phyloP scores from a whole-genome alignment of 2,113 vertebrate species.

The Pomatostomus ruficeps region DNA sequence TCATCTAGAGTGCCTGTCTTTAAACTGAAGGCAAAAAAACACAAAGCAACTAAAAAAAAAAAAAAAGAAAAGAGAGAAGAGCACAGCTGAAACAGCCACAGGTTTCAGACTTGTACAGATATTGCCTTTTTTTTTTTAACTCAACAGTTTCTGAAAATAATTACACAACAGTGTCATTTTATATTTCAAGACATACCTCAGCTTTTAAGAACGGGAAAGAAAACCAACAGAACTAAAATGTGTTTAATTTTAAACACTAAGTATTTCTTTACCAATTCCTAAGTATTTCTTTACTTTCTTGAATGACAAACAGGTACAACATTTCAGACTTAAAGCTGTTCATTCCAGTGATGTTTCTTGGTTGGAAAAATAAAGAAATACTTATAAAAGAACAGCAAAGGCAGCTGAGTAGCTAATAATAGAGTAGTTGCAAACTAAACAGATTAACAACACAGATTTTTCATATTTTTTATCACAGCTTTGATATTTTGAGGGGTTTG shows the following conservation, averaged over 20 bases:
- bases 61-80: background rate
- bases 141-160: background rate
- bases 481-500: background rate
- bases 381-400: background rate
- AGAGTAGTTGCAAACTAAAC: background rate
- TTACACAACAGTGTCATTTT: background rate
- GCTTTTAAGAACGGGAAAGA: background rate
- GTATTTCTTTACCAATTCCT: background rate
- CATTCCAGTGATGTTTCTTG: background rate
- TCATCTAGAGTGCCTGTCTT: background rate
- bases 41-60: background rate
- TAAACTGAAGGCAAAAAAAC: background rate
- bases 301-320: background rate
- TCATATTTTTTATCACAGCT: background rate
- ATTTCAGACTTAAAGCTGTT: background rate
- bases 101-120: background rate
- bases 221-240: background rate
- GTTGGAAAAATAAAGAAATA: background rate
- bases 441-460: background rate
- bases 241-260: background rate
- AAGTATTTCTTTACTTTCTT: background rate
- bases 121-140: background rate
- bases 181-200: background rate
- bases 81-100: background rate
- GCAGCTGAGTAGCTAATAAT: background rate